Conservation (phyloP, 2,113 vertebrate species). For the Calidris pugnax region DNA sequence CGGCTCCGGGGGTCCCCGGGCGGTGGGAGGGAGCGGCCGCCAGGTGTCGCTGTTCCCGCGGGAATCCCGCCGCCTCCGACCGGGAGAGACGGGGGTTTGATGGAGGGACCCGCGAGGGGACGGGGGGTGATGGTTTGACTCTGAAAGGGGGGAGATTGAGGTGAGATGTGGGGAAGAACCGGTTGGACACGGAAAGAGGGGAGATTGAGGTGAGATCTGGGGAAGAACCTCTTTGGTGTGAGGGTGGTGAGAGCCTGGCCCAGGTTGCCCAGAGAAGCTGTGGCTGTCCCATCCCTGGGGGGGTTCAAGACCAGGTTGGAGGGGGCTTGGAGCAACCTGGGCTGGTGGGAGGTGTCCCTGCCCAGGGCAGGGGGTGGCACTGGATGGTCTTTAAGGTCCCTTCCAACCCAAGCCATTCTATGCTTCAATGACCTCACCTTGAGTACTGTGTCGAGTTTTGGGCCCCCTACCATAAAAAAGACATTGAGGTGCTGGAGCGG, state of each 20-base stretch:
- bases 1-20: too few relatives aligned
- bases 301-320: not conserved
- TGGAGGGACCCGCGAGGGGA: not conserved
- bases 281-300: too few relatives aligned
- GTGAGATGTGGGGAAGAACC: too few relatives aligned
- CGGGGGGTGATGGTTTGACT: not conserved
- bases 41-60: slow-evolving; percentile 42
- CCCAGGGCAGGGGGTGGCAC: not conserved
- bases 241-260: not conserved
- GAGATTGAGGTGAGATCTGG: not conserved
- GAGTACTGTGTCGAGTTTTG: too few relatives aligned
- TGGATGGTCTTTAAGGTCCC: not conserved
- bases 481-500: too few relatives aligned
- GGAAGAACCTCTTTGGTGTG: not conserved
- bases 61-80: not conserved
- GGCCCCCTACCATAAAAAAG: too few relatives aligned
- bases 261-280: not conserved
- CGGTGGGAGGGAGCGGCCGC: not conserved
- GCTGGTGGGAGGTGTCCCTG: not conserved
- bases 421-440: too few relatives aligned
- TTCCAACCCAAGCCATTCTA: too few relatives aligned
- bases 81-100: not conserved
- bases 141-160: not conserved
- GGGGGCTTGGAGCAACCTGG: not conserved
- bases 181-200: not conserved